phyloP scores from a whole-genome alignment of 2,113 vertebrate species.

The Rhynchopsitta pachyrhyncha region DNA sequence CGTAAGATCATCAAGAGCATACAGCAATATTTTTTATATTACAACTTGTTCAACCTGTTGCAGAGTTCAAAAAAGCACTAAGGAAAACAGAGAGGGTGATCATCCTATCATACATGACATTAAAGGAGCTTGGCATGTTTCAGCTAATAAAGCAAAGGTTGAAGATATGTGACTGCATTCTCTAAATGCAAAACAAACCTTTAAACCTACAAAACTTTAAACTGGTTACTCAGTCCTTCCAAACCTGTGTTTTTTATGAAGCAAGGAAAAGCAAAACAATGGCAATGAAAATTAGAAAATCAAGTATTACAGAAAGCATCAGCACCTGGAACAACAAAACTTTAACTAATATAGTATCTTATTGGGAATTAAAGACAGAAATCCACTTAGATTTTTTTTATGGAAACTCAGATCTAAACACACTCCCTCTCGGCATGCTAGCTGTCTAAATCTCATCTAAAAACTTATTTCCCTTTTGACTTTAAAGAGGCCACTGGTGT shows the following conservation, averaged over 20 bases:
- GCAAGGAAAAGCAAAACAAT: not conserved
- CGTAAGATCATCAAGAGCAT: not conserved
- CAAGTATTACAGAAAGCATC: not conserved
- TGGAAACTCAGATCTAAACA: not conserved
- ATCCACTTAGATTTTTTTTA: not conserved
- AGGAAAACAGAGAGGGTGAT: not conserved
- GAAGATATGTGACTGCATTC: not conserved
- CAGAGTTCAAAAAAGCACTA: not conserved
- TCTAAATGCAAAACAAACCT: not conserved
- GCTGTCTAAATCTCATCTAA: not conserved
- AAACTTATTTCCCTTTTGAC: slow-evolving; percentile 32
- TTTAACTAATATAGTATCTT: not conserved
- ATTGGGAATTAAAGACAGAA: not conserved
- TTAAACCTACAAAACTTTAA: not conserved
- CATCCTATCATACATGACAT: not conserved
- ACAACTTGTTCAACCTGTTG: not conserved
- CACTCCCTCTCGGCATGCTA: not conserved
- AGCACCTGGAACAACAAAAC: not conserved
- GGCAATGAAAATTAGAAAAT: not conserved
- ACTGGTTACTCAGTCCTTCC: not conserved
- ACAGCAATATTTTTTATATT: not conserved
- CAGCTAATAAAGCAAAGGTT: not conserved
- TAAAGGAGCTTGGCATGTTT: not conserved
- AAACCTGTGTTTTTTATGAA: not conserved
- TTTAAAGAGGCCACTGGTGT: slow-evolving; percentile 10